Base-by-base conservation (phyloP, 2,113 vertebrate species). In the Mesembrinibis cayennensis region DNA sequence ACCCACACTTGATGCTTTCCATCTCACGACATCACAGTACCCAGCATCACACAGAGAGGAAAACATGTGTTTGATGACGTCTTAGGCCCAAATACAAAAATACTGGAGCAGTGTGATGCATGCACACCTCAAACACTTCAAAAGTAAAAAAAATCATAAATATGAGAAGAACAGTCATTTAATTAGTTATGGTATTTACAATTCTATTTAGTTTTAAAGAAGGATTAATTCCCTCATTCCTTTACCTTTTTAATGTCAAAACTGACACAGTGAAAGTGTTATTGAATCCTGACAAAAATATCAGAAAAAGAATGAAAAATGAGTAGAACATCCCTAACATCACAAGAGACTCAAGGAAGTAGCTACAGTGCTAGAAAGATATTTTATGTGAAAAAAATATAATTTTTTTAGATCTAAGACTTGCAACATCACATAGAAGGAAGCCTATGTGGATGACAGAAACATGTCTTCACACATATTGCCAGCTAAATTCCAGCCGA, bases 381-480 rank as follows among this genome's bases (percentile, higher is more conserved):
- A 82, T 27, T 86, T 85, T 76, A 87, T 77, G 71, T 96, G 94
- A 76, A 91, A 94, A 81, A 34, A 93, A 84, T 91, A 23, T 25
- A 55, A 12, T 36, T 85, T 94, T 94, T 91, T 73, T 52, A 90
- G 61, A 42, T 84, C 49, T 83, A 65, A 81, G 21, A 53, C 55
- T 72, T 65, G 80, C 55, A 94, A 34, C 27, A 36, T 53, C 76
- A 78, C 76, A 85, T 40, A 82, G 58, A 94, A 96, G 87, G 90
- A 90, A 94, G 56, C 16, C 78, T 90, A 79, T 80, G 65, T 86
- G 80, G 76, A 95, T 94, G 49, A 95, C 62, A 93, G 69, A 95
- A 78, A 45, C 36, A 62, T 50, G 71, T 83, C 59, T 92, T 90
- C 93, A 71, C 65, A 88, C 6, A 29, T 63, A 40, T 91, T 91